Base-by-base conservation (phyloP, 1,140 invertebrate genomes). In the Stegodyphus mimosarum region DNA sequence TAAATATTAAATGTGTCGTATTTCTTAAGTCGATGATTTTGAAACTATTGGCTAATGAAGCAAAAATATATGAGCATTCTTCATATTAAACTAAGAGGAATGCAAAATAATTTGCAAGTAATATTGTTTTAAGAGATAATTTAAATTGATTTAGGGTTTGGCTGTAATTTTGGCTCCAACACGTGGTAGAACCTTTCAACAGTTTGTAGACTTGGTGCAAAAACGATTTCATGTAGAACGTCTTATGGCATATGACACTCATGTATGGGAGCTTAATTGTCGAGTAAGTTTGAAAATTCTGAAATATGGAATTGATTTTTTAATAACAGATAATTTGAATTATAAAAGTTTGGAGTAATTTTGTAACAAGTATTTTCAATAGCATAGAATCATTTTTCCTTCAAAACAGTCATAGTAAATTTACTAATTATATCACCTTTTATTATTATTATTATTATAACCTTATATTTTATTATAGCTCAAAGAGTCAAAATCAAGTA, bases 151-250 rank as follows among this genome's bases (percentile, higher is more conserved):
- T 72, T 87, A 91, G 90, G 95, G 95, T 2, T 84, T 93, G 17
- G 94, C 93, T 1, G 90, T 95, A 67, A 92, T 96, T 15, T 95
- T 95, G 93, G 95, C 95, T 10, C 95, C 95, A 6, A 91, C 91
- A 79, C 92, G 95, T 60, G 94, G 94, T 0, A 91, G 92, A 87
- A 95, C 95, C 15, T 92, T 96, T 79, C 91, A 94, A 55, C 91
- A 92, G 72, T 96, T 96, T 89, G 91, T 93, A 17, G 90, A 92
- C 6, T 52, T 88, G 49, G 79, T 86, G 9, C 55, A 81, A 33
- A 77, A 88, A 79, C 72, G 74, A 64, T 88, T 88, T 79, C 50
- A 86, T 67, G 71, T 87, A 1, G 87, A 88, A 79, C 55, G 77
- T 18, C 11, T 88, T 17, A 79, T 87, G 78, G 74, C 70, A 5